Conservation (phyloP, 2,888 invertebrate genomes). For the Mythimna lalbum region DNA sequence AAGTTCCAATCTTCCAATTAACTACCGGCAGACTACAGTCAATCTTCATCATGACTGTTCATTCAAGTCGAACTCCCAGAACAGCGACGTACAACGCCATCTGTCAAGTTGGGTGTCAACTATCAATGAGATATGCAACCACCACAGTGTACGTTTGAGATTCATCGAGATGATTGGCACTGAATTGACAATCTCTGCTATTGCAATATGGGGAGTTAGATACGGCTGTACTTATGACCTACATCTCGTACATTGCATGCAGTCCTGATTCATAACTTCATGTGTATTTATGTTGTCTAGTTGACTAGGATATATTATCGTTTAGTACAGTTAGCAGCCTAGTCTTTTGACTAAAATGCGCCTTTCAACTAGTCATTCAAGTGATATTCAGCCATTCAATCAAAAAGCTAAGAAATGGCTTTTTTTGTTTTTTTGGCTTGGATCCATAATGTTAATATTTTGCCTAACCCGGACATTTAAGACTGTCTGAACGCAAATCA, state of each 20-base stretch:
- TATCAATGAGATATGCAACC: constrained; percentile 9
- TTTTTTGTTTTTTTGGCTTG: no score
- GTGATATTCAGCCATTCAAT: no score
- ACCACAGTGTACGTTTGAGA: not conserved
- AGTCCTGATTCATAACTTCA: constrained; percentile 4
- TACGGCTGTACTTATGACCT: not conserved
- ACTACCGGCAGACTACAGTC: not conserved
- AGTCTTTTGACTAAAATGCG: no score
- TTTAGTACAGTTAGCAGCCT: no score
- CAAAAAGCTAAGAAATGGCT: no score
- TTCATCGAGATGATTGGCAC: constrained; percentile 34
- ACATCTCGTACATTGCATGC: constrained; percentile 15
- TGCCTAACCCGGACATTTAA: no score
- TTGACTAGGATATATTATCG: no score
- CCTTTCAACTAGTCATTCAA: no score
- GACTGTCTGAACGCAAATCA: no score
- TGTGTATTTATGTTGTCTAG: not conserved
- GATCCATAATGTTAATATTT: no score
- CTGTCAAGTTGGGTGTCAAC: constrained; percentile 18
- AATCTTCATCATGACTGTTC: not conserved
- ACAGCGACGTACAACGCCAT: not conserved
- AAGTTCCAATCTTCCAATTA: not conserved
- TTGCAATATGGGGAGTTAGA: constrained; percentile 17
- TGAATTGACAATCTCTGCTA: constrained; percentile 34
- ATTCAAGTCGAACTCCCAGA: not conserved